Evolutionary conservation across 2,888 invertebrate genomes (phyloP).

Genomic region (Caenorhabditis becei): DNA sequence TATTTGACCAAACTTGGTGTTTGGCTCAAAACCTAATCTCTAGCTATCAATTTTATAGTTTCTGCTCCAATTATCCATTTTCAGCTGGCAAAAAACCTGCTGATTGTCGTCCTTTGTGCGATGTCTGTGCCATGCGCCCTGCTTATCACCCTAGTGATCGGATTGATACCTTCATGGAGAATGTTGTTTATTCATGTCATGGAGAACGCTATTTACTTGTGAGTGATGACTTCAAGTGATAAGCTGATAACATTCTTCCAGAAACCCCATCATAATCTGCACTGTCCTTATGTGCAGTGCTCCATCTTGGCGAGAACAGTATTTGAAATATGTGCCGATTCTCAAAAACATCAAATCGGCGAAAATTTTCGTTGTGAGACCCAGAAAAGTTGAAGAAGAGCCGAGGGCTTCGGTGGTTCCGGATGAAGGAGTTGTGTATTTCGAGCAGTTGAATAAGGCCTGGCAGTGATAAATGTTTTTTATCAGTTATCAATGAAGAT

Average conservation of each 20-base stretch:
- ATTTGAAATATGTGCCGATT: constrained; percentile 15
- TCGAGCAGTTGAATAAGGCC: constrained; percentile 32
- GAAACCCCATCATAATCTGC: constrained; percentile 42
- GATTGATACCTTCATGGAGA: constrained; percentile 13
- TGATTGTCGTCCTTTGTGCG: constrained; percentile 39
- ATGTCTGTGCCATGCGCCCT: constrained; percentile 44
- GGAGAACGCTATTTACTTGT: constrained; percentile 46
- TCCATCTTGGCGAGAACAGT: constrained; percentile 17
- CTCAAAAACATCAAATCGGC: background rate
- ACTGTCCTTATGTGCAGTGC: constrained; percentile 37
- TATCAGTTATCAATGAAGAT: no score
- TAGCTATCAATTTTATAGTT: no score
- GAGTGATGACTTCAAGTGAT: background rate
- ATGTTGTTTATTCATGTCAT: constrained; percentile 35
- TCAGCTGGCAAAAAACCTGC: constrained; percentile 43
- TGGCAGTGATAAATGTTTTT: constrained; percentile 4
- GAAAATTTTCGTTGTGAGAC: constrained; percentile 10
- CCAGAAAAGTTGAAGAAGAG: background rate
- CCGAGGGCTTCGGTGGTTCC: background rate
- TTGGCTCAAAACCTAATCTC: no score
- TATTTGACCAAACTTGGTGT: no score
- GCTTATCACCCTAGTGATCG: constrained; percentile 37
- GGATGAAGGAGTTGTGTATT: constrained; percentile 26
- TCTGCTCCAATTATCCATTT: no score
- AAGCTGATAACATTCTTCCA: background rate